Percentiles rank a stretch among this genome's conserved stretches.
These are phyloP conservation scores for Oscheius sp. DNA, from an alignment of 1,140 invertebrate species.

Conservation along the genomic window DNA sequence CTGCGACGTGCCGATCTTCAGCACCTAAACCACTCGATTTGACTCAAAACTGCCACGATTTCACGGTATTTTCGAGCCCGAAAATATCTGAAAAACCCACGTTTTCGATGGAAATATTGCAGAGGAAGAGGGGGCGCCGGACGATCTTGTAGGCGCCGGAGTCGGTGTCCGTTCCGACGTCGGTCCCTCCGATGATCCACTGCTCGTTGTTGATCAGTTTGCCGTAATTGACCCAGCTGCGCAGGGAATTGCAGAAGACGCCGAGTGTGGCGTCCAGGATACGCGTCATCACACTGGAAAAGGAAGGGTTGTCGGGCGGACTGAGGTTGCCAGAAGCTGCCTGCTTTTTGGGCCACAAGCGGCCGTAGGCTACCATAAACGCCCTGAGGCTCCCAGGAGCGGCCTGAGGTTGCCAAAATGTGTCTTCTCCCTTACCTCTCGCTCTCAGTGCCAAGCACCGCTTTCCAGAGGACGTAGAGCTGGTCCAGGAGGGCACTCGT, in stretches of 20 bases:
- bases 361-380: too few species aligned
- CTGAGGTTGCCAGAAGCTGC: too few species aligned
- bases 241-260: conserved; percentile 9
- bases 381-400: too few species aligned
- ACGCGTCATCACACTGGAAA: background rate
- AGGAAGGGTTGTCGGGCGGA: too few species aligned
- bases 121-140: background rate
- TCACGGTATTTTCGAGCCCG: too few species aligned
- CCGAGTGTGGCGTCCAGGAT: conserved; percentile 6
- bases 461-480: background rate
- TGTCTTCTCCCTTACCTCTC: background rate
- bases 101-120: conserved; percentile 4
- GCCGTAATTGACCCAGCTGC: conserved; percentile 11
- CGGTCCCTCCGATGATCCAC: conserved; percentile 11
- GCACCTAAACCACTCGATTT: background rate
- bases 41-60: too few species aligned
- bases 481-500: conserved; percentile 4
- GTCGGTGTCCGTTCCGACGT: background rate
- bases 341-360: too few species aligned
- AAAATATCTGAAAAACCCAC: background rate
- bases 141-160: background rate
- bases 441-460: background rate
- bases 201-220: conserved; percentile 2
- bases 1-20: background rate
- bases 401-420: too few species aligned